Base-by-base conservation (phyloP, 35 echinoderm and acorn worm species). In the Apostichopus californicus region DNA sequence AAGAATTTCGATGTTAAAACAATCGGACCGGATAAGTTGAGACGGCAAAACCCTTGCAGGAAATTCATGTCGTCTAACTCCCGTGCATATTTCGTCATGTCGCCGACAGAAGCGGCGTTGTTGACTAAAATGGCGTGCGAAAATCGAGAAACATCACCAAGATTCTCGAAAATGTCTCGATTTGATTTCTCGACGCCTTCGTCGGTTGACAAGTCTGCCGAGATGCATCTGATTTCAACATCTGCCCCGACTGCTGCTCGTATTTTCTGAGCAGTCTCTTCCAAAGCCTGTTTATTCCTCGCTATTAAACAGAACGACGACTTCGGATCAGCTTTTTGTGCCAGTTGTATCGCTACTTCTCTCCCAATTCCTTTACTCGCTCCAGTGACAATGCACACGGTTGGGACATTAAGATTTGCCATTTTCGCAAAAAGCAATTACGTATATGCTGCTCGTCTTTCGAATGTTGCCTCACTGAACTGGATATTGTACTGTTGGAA, bases 331-430 rank as follows among this genome's bases (percentile, higher is more conserved):
- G 65, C 15, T 21, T 86, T 86, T 57, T 87, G 12, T 3, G 82
- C 91, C 56, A 92, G 25, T 15, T 83, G 79, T 9, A 87, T 78
- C 3, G 91, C 91, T 24, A 57, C 54, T 68, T 63, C 79, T 70
- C 79, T 55, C 56, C 79, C 91, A 11, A 86, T 63, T 3, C 79
- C 79, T 18, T 55, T 60, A 55, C 79, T 86, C 4, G 79, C 79
- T 21, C 57, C 79, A 54, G 91, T 92, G 5, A 92, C 55, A 21
- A 92, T 24, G 2, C 82, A 87, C 20, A 92, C 87, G 5, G 56
- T 87, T 8, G 23, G 63, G 2, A 81, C 72, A 34, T 78, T 17
- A 5, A 94, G 57, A 56, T 87, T 1, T n/a, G 79, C 90, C 70
- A 71, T 77, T 13, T 8, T 75, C 71, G 14, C 7, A 18, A n/a